These are phyloP conservation scores for Ectemnius lituratus DNA, from an alignment of 2,888 invertebrate species.

Conservation along the genomic window DNA sequence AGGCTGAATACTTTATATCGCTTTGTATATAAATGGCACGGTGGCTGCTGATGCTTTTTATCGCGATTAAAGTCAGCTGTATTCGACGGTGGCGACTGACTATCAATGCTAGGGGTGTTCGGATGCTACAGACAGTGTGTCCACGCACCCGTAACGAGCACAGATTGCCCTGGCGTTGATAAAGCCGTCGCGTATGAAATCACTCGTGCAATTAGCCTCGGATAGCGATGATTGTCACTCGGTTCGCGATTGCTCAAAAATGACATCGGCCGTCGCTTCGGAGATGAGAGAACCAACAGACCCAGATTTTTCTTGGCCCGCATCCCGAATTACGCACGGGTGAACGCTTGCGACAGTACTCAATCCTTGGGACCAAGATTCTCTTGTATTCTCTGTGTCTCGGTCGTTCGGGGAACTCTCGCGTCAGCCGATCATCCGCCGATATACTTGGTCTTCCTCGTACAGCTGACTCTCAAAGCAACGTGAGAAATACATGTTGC, in stretches of 20 bases:
- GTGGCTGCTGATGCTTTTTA: too few relatives aligned
- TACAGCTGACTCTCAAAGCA: too few relatives aligned
- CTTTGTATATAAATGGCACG: too few relatives aligned
- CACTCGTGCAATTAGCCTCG: constrained; percentile 36
- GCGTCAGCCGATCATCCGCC: too few relatives aligned
- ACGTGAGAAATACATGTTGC: too few relatives aligned
- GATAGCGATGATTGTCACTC: constrained; percentile 34
- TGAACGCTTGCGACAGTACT: neutral
- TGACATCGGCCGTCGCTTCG: neutral
- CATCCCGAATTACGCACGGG: constrained; percentile 23
- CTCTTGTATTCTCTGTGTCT: constrained; percentile 5
- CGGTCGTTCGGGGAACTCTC: neutral
- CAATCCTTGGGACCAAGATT: neutral
- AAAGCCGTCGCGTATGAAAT: constrained; percentile 39
- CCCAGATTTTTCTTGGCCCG: constrained; percentile 41
- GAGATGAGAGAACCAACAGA: constrained; percentile 16
- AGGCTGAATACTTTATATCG: too few relatives aligned
- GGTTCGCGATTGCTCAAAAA: constrained; percentile 10
- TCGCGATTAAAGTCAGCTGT: too few relatives aligned
- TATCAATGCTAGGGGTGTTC: too few relatives aligned
- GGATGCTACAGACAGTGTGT: too few relatives aligned
- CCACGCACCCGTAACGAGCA: neutral
- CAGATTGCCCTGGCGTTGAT: constrained; percentile 31
- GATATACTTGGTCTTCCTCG: neutral
- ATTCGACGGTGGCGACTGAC: too few relatives aligned